These are phyloP conservation scores for Nibea coibor DNA, from an alignment of 2,113 vertebrate species.

Conservation along the genomic window DNA sequence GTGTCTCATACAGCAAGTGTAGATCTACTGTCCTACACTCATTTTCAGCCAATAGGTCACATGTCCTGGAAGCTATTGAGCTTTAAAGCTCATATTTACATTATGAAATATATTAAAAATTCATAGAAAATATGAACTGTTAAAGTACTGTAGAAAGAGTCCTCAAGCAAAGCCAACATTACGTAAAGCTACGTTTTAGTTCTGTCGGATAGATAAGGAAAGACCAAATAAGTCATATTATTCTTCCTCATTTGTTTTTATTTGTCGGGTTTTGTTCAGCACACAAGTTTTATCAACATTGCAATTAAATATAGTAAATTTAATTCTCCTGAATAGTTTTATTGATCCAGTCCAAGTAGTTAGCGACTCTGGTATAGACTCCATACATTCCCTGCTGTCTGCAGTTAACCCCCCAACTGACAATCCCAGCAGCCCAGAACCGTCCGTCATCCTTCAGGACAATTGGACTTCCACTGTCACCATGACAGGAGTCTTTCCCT, in stretches of 20 bases:
- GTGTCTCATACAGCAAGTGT: no score
- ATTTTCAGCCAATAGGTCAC: no score
- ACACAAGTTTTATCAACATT: rapidly evolving
- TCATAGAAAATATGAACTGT: no score
- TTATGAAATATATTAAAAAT: no score
- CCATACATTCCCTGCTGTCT: slow-evolving; percentile 29
- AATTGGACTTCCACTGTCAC: slow-evolving; percentile 67
- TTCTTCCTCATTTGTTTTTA: not conserved
- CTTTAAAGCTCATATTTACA: no score
- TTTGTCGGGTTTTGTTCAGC: not conserved
- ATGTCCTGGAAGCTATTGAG: no score
- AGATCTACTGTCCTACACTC: no score
- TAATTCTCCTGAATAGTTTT: slow-evolving; percentile 81
- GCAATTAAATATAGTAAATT: not conserved
- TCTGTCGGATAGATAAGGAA: not conserved
- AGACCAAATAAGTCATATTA: not conserved
- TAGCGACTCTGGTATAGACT: slow-evolving; percentile 67
- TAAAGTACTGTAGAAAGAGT: no score
- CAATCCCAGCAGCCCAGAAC: slow-evolving; percentile 75
- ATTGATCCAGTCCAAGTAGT: slow-evolving; percentile 79
- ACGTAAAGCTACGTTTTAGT: no score
- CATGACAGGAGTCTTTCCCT: slow-evolving; percentile 63
- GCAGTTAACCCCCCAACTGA: slow-evolving; percentile 74
- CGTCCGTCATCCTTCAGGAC: not conserved
- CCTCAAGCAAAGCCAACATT: no score